Evolutionary conservation across 1,140 invertebrate species (phyloP).

Genomic region (Drosophila carrolli): DNA sequence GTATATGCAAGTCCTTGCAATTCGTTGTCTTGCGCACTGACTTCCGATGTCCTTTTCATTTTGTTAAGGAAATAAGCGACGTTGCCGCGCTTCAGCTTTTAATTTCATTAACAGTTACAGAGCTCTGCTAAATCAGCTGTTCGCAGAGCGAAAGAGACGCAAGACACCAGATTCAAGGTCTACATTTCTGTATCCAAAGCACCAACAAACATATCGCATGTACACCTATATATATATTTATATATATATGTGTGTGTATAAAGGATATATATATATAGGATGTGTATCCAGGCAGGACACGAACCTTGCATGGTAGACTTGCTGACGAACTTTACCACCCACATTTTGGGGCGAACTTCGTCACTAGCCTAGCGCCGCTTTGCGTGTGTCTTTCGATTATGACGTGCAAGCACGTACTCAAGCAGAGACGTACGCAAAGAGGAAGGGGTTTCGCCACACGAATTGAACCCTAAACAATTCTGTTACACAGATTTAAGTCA

Average conservation of each 20-base stretch:
- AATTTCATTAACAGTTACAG: slow-evolving; percentile 43
- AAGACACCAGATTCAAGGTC: slow-evolving; percentile 66
- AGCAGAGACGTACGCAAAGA: slow-evolving; percentile 2
- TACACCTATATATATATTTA: slow-evolving; percentile 1
- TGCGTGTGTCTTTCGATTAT: slow-evolving; percentile 49
- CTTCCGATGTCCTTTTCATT: slow-evolving; percentile 2
- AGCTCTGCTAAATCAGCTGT: slow-evolving; percentile 63
- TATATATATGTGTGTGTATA: slow-evolving; percentile 9
- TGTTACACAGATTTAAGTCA: not conserved
- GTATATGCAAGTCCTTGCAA: slow-evolving; percentile 30
- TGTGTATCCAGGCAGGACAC: slow-evolving; percentile 35
- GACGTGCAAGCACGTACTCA: slow-evolving; percentile 70
- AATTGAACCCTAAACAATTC: not conserved
- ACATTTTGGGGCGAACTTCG: slow-evolving; percentile 33
- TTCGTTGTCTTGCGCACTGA: slow-evolving; percentile 49
- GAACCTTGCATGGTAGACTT: slow-evolving; percentile 24
- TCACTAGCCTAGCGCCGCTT: slow-evolving; percentile 32
- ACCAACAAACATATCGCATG: too few relatives aligned
- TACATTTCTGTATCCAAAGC: slow-evolving; percentile 63
- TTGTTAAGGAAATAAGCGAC: not conserved
- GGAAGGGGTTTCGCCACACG: not conserved
- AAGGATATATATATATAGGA: not conserved
- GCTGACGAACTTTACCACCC: slow-evolving; percentile 11
- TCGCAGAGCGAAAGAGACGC: slow-evolving; percentile 2
- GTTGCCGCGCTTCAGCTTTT: slow-evolving; percentile 38